Conservation (phyloP, 2,797 vertebrate genomes). For the Rhinophrynus dorsalis region DNA sequence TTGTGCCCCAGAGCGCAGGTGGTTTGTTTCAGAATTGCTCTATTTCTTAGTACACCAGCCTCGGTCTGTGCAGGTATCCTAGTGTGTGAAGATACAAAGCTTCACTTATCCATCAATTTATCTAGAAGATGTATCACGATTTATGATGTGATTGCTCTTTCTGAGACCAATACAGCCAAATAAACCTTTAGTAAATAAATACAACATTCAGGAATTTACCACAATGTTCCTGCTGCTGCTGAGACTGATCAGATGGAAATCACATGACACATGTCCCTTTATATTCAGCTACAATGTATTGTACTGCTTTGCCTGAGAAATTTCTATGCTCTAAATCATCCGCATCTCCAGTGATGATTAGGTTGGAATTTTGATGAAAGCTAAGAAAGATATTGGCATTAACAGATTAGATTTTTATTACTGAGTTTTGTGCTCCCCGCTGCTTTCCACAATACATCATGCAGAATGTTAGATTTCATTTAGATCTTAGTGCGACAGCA, state of each 20-base stretch:
- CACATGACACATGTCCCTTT: not conserved
- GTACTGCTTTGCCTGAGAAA: not conserved
- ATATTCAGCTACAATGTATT: not conserved
- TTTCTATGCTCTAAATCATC: not conserved
- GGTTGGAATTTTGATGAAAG: not conserved
- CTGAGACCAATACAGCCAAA: too few relatives aligned
- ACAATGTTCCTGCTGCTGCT: not conserved
- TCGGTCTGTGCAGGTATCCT: too few relatives aligned
- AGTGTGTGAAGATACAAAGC: too few relatives aligned
- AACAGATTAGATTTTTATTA: constrained; percentile 41
- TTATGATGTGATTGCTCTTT: too few relatives aligned
- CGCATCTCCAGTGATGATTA: not conserved
- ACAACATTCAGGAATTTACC: not conserved
- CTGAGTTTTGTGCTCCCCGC: not conserved
- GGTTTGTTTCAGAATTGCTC: too few relatives aligned
- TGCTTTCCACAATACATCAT: not conserved
- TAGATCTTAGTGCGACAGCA: constrained; percentile 19
- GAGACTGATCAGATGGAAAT: not conserved
- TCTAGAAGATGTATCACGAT: too few relatives aligned
- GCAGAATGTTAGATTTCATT: constrained; percentile 36
- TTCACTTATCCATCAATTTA: too few relatives aligned
- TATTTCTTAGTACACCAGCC: too few relatives aligned
- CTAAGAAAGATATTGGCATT: constrained; percentile 1
- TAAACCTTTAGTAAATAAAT: too few relatives aligned
- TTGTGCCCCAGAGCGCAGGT: too few relatives aligned